These are phyloP conservation scores for Corvus cornix DNA, from an alignment of 2,113 vertebrate genomes.

Conservation along the genomic window DNA sequence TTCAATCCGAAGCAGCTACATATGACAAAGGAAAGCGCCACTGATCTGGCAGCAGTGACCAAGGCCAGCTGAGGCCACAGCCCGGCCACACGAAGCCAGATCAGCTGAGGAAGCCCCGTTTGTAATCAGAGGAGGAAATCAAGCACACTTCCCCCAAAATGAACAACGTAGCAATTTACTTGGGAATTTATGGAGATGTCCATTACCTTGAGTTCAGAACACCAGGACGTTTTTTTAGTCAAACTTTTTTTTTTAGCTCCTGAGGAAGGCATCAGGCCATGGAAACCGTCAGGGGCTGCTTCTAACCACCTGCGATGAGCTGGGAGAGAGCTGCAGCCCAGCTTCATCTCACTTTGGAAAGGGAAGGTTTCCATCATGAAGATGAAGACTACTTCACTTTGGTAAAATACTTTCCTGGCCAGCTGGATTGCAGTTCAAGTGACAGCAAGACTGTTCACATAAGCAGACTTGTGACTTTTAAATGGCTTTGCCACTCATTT, in stretches of 20 bases:
- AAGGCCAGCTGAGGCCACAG: background rate
- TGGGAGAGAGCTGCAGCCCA: background rate
- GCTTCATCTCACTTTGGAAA: background rate
- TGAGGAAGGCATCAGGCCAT: background rate
- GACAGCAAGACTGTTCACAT: background rate
- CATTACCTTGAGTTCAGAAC: background rate
- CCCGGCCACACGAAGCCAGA: rapidly evolving
- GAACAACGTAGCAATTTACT: background rate
- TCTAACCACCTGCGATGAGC: rapidly evolving
- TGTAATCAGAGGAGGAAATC: background rate
- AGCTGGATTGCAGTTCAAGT: background rate
- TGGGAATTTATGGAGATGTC: background rate
- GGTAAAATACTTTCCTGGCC: background rate
- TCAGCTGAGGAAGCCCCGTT: background rate
- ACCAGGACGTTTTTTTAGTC: background rate
- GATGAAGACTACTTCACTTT: background rate
- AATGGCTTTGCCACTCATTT: background rate
- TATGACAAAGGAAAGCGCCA: background rate
- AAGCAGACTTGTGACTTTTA: background rate
- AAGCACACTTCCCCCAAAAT: background rate
- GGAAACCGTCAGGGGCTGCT: background rate
- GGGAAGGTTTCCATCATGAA: background rate
- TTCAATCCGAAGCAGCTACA: background rate
- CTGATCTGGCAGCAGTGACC: background rate
- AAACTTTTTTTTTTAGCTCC: background rate